Evolutionary conservation across 2,888 invertebrate species (phyloP), one percentile per base, ranked within the genome.

Genomic region (Drosophila cracens): DNA sequence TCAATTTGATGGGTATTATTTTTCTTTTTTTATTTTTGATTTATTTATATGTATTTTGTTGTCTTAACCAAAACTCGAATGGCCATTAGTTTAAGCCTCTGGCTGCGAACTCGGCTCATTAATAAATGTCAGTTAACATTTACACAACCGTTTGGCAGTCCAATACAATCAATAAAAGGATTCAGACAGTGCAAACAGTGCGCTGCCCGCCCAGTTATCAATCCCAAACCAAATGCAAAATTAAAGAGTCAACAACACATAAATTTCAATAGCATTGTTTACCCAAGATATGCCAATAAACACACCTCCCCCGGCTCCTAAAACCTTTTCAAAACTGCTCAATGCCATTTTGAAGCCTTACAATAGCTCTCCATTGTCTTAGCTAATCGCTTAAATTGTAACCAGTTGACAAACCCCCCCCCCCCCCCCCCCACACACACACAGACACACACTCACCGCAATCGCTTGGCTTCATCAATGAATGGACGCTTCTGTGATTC

Each of bases 401-500:
- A 79, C 85, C 86, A 82, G 76, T 66, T 69, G 53, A 73, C 82
- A 82, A 76, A 63, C 69, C 40, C 76, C 25, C 25, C 25, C 25
- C 2, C 25, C 25, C 25, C 25, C 25, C 25, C 25, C 25, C 25
- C 25, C 25, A 25, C 52, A 34, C 68, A 61, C 57, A 40, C 63
- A 70, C 31, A 34, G 33, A 31, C 29, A 58, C 10, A 57, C 58
- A 87, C 95, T 94, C 90, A 97, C 68, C 98, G 94, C 80, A 99
- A 94, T 68, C 98, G 94, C 93, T 99, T 98, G 10, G 99, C 98
- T 93, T 98, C 98, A 92, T 99, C 98, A 86, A 99, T 98, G 94
- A 98, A 99, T 53, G 98, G 98, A 79, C 97, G 94, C 93, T 99
- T 99, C 90, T 98, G 97, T 90, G 95, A 94, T 92, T 98, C 98